Evolutionary conservation across 2,797 vertebrate species (phyloP).

Genomic region (Rhinogobio ventralis): DNA sequence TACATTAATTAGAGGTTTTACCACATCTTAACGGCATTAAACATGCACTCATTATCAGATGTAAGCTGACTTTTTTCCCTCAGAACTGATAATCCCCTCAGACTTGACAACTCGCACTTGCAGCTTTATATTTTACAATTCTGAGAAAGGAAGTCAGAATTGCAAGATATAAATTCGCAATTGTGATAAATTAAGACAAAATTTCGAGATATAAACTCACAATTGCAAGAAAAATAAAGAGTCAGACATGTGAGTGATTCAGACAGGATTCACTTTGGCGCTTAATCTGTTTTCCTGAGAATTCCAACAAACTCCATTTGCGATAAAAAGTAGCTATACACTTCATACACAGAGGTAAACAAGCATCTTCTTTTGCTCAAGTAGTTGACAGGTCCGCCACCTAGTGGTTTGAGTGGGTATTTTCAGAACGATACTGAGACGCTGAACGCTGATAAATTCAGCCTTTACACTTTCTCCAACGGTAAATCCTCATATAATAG

Average conservation of each 20-base stretch:
- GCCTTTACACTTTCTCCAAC: not conserved
- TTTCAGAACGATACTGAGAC: not conserved
- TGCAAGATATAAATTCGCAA: no score
- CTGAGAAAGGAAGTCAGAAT: no score
- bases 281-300: not conserved
- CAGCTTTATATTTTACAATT: no score
- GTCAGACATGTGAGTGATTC: not conserved
- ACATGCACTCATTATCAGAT: slow-evolving; percentile 59
- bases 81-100: no score
- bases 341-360: not conserved
- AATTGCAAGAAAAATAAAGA: no score
- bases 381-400: not conserved
- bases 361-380: not conserved
- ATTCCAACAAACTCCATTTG: not conserved
- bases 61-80: no score
- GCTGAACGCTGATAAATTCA: not conserved
- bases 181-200: no score
- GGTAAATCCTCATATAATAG: not conserved
- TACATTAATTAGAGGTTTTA: slow-evolving; percentile 37
- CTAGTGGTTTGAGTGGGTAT: not conserved
- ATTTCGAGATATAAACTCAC: no score
- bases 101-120: no score
- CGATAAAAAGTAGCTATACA: not conserved
- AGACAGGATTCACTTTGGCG: not conserved
- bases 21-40: slow-evolving; percentile 27